phyloP scores from a whole-genome alignment of 2,888 invertebrate genomes.

The Megaustenia siamemsis region DNA sequence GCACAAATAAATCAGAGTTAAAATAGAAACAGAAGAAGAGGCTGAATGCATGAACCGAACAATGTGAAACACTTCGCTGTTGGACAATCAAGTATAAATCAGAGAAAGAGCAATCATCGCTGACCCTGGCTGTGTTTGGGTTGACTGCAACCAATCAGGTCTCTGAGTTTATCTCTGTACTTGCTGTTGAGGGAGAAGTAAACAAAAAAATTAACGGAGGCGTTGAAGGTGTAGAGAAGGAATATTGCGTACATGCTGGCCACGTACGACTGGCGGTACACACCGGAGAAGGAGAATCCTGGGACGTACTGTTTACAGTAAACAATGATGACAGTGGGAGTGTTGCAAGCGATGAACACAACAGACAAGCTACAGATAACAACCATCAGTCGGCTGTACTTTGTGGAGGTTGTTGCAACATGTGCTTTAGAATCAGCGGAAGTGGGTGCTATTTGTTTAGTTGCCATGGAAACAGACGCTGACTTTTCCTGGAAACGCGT shows the following conservation, averaged over 20 bases:
- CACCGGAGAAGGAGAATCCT: background rate
- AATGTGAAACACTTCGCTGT: too few species aligned
- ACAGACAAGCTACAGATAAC: background rate
- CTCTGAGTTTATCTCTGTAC: conserved; percentile 1
- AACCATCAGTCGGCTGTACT: background rate
- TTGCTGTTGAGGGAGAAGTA: conserved; percentile 3
- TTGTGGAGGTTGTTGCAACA: background rate
- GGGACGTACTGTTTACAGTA: background rate
- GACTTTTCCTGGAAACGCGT: conserved; percentile 7
- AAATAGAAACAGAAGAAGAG: too few species aligned
- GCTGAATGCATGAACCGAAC: too few species aligned
- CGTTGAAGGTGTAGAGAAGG: conserved; percentile 1
- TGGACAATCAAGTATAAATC: too few species aligned
- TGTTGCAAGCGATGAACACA: background rate
- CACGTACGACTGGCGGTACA: background rate
- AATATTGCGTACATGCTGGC: background rate
- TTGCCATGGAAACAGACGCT: background rate
- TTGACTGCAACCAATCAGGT: background rate
- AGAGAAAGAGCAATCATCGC: too few species aligned
- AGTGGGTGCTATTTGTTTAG: background rate
- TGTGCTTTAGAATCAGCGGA: background rate
- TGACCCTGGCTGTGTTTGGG: background rate
- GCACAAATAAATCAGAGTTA: too few species aligned
- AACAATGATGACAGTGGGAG: background rate
- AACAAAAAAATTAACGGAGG: conserved; percentile 1